Conservation (phyloP, 2,888 invertebrate genomes). For the Papilio protenor region DNA sequence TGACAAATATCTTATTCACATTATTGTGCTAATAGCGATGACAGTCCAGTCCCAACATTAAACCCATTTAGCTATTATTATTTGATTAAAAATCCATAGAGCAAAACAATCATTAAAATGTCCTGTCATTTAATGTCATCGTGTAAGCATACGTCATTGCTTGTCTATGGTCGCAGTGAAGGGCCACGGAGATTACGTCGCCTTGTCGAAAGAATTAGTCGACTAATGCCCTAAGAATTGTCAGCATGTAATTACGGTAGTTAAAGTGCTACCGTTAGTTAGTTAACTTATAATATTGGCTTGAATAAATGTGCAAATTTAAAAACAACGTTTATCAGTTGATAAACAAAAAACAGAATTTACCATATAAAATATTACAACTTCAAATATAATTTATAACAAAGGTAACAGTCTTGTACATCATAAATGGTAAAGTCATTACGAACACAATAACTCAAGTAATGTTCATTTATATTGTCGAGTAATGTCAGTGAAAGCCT, state of each 20-base stretch:
- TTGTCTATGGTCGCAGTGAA: conserved; percentile 58
- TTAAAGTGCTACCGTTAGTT: conserved; percentile 40
- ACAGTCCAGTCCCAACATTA: background rate
- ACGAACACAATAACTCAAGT: conserved; percentile 30
- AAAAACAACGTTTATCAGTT: too few relatives aligned
- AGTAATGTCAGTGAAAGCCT: conserved; percentile 37
- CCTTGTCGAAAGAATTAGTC: conserved; percentile 53
- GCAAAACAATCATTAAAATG: conserved; percentile 47
- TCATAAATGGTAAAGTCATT: conserved; percentile 21
- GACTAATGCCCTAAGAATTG: conserved; percentile 52
- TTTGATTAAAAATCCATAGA: conserved; percentile 22
- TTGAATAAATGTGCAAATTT: too few relatives aligned
- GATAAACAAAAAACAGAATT: background rate
- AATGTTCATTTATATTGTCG: conserved; percentile 31
- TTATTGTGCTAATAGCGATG: background rate
- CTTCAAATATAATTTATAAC: background rate
- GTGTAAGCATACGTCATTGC: conserved; percentile 47
- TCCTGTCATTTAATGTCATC: conserved; percentile 52
- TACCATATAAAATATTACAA: background rate
- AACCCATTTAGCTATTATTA: background rate
- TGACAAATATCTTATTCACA: too few relatives aligned
- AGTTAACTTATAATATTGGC: background rate
- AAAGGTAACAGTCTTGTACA: background rate
- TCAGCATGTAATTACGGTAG: conserved; percentile 53
- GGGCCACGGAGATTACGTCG: conserved; percentile 49